A percentile compares a stretch with the other conserved stretches of the same genome.
These are phyloP conservation scores for Leptocoma aspasia DNA, from an alignment of 2,113 vertebrate genomes.

Conservation along the genomic window DNA sequence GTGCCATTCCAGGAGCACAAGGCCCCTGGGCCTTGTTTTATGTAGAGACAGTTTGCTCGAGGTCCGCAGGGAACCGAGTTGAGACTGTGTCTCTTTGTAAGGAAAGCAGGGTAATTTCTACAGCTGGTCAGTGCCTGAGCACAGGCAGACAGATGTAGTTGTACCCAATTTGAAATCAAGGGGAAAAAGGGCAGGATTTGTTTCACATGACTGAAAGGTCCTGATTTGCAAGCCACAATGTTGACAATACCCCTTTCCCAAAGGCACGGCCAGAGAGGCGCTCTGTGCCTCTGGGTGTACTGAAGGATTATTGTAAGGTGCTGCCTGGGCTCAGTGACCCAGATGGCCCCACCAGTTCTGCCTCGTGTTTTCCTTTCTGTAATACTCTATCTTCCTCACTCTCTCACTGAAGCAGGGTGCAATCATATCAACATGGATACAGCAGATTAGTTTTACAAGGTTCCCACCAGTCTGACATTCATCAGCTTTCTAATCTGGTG, in stretches of 20 bases:
- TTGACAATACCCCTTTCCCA: fast-evolving
- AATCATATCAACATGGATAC: constrained; percentile 39
- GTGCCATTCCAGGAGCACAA: neutral
- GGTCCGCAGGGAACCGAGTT: neutral
- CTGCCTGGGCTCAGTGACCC: neutral
- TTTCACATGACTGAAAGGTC: neutral
- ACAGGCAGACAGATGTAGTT: neutral
- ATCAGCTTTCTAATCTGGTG: constrained; percentile 32
- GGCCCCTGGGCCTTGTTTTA: neutral
- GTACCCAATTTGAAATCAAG: neutral
- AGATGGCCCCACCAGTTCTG: neutral
- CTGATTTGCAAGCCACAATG: neutral
- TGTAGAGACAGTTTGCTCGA: neutral
- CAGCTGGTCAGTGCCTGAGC: neutral
- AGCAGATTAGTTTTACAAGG: constrained; percentile 61
- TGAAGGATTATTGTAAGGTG: neutral
- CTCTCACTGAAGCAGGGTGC: neutral
- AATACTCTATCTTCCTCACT: neutral
- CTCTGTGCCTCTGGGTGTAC: neutral
- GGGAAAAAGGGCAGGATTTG: neutral
- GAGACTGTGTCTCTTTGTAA: neutral
- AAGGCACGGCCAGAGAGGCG: neutral
- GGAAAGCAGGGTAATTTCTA: neutral
- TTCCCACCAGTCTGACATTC: constrained; percentile 47
- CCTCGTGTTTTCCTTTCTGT: neutral